A percentile compares a stretch with the other conserved stretches of the same genome.
Conservation (phyloP, 2,797 vertebrate species). For the Sphenopsis melanotis region DNA sequence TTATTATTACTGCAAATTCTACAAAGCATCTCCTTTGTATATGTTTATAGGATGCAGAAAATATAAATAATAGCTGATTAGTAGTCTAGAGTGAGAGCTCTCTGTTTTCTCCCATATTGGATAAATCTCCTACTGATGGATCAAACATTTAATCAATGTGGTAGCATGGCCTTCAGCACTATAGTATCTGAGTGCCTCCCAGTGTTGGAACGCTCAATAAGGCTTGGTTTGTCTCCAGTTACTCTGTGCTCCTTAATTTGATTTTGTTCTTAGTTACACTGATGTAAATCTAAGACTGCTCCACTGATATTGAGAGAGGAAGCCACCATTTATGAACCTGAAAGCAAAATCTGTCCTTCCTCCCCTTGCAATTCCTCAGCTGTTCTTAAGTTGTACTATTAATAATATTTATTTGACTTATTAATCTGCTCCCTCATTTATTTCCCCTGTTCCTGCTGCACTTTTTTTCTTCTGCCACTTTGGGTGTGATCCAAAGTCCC, state of each 20-base stretch:
- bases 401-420: conserved; percentile 9
- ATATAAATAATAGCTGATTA: conserved; percentile 17
- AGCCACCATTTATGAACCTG: neutral
- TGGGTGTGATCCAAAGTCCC: neutral
- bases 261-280: conserved; percentile 28
- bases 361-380: neutral
- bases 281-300: conserved; percentile 24
- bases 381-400: neutral
- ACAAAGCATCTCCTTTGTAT: neutral
- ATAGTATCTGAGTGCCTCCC: conserved; percentile 67
- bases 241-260: conserved; percentile 35
- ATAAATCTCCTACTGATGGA: conserved; percentile 52
- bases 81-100: neutral
- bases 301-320: neutral
- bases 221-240: conserved; percentile 32
- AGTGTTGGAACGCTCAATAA: conserved; percentile 61
- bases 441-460: neutral
- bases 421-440: neutral
- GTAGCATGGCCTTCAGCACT: conserved; percentile 43
- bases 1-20: neutral
- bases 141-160: conserved; percentile 58
- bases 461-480: neutral
- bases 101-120: neutral
- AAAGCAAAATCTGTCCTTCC: neutral
- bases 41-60: neutral